Conservation (phyloP, 1,140 invertebrate species). For the Panagrolaimus sp. region DNA sequence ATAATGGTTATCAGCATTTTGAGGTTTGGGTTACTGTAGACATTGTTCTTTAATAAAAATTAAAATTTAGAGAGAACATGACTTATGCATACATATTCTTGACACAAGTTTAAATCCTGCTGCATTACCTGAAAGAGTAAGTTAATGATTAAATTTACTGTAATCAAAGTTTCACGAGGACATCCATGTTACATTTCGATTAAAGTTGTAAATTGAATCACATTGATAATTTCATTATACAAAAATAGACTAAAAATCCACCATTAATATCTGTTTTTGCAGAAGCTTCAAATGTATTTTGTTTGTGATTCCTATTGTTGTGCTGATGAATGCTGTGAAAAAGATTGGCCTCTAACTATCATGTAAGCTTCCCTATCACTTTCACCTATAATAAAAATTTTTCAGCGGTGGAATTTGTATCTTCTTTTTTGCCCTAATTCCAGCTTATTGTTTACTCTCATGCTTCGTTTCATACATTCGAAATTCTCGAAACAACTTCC, state of each 20-base stretch:
- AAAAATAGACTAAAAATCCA: too few species aligned
- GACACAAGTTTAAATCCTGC: not conserved
- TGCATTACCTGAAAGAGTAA: not conserved
- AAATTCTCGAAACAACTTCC: not conserved
- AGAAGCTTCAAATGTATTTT: not conserved
- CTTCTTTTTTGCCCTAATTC: not conserved
- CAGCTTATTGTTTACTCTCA: not conserved
- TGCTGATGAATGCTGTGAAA: slow-evolving; percentile 9
- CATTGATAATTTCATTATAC: not conserved
- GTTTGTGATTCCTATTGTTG: not conserved
- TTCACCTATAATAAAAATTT: not conserved
- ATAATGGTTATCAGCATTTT: too few species aligned
- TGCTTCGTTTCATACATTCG: not conserved
- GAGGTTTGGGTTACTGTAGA: too few species aligned
- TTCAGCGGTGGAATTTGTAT: not conserved
- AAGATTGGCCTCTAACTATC: slow-evolving; percentile 1
- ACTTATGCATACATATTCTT: not conserved
- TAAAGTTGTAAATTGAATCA: too few species aligned
- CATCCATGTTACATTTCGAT: too few species aligned
- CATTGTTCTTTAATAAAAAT: not conserved
- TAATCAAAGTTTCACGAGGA: too few species aligned
- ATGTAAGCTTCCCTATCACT: not conserved
- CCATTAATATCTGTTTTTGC: not conserved
- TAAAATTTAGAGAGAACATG: not conserved
- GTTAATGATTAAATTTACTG: not conserved